A percentile compares a stretch with the other conserved stretches of the same genome.
Conservation (phyloP, 2,888 invertebrate genomes). For the Megastigmus dorsalis region DNA sequence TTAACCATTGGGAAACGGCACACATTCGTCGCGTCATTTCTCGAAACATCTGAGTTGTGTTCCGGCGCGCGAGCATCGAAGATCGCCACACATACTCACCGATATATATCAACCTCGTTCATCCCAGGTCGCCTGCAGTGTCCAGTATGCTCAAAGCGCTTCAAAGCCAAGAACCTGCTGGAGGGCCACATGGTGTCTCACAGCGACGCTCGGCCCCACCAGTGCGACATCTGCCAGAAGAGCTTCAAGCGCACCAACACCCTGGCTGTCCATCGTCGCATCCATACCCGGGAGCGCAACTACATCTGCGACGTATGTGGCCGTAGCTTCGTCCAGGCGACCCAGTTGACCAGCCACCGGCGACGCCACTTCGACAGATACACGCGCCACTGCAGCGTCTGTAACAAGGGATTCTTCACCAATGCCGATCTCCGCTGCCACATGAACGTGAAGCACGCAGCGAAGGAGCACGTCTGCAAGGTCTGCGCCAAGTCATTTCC, state of each 20-base stretch:
- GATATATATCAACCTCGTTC: no score
- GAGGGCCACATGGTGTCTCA: slow-evolving; percentile 71
- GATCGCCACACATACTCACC: no score
- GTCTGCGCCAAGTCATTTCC: slow-evolving; percentile 65
- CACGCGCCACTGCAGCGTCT: slow-evolving; percentile 63
- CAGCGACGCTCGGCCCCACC: slow-evolving; percentile 69
- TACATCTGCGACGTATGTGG: slow-evolving; percentile 69
- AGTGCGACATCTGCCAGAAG: slow-evolving; percentile 66
- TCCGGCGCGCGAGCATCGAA: no score
- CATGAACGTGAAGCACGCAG: slow-evolving; percentile 70
- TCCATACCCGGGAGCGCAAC: slow-evolving; percentile 67
- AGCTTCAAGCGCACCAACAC: slow-evolving; percentile 68
- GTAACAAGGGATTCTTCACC: slow-evolving; percentile 69
- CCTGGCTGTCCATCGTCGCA: slow-evolving; percentile 66
- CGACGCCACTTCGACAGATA: slow-evolving; percentile 63
- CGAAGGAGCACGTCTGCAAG: slow-evolving; percentile 68
- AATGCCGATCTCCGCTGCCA: slow-evolving; percentile 68
- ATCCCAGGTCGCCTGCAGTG: slow-evolving; percentile 63
- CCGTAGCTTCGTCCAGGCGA: slow-evolving; percentile 67
- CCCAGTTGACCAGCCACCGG: slow-evolving; percentile 67
- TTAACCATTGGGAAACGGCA: no score
- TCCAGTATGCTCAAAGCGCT: slow-evolving; percentile 62
- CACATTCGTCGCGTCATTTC: slow-evolving; percentile 1
- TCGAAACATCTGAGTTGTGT: no score
- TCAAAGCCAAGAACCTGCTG: slow-evolving; percentile 65